phyloP scores from a whole-genome alignment of 1,140 invertebrate species.

The Colletes latitarsis region DNA sequence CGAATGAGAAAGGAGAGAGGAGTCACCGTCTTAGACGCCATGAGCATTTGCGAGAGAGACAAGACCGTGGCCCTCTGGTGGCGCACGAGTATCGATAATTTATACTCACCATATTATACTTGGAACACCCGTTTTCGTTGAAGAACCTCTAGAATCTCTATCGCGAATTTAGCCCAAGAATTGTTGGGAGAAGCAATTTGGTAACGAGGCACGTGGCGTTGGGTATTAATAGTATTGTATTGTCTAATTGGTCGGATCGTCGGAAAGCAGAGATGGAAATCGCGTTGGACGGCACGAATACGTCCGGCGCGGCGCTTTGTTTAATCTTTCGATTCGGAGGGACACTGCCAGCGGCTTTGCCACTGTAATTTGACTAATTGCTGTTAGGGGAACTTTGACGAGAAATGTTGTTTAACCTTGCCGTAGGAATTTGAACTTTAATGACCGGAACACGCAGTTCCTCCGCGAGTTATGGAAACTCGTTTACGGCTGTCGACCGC shows the following conservation, averaged over 20 bases:
- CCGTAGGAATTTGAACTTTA: background rate
- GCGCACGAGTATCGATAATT: no score
- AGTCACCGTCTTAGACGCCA: no score
- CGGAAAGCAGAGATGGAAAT: background rate
- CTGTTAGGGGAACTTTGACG: background rate
- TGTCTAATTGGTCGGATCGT: background rate
- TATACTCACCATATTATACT: no score
- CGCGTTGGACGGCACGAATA: background rate
- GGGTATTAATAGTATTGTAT: slow-evolving; percentile 9
- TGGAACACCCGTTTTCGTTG: no score
- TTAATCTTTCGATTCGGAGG: background rate
- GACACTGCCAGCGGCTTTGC: background rate
- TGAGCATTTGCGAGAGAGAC: no score
- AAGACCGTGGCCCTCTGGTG: no score
- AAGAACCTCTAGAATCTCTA: background rate
- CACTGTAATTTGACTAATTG: background rate
- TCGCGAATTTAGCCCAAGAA: background rate
- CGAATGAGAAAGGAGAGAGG: no score
- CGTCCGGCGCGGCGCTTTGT: background rate
- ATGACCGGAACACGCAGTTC: background rate
- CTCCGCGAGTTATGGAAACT: background rate
- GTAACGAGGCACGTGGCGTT: background rate
- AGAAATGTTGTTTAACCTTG: slow-evolving; percentile 12
- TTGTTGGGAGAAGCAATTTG: background rate
- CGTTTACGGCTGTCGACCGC: background rate